These are phyloP conservation scores for Oryctes rhinoceros DNA, from an alignment of 1,140 invertebrate genomes.

Conservation along the genomic window DNA sequence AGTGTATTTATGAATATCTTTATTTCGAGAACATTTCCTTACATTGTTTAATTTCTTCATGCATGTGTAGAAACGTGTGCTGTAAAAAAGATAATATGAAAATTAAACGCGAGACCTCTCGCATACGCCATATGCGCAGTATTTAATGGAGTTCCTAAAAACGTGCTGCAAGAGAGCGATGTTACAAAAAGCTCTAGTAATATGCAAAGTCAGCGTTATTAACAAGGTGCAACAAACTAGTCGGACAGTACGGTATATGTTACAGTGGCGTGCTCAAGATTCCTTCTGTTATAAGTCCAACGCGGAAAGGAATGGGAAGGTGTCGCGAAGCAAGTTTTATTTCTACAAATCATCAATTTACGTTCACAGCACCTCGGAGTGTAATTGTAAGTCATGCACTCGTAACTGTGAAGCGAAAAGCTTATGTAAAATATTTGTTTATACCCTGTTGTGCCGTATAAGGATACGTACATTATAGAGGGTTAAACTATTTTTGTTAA, in stretches of 20 bases:
- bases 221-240: conserved; percentile 60
- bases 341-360: background rate
- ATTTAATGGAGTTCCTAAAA: conserved; percentile 56
- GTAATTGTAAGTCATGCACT: conserved; percentile 25
- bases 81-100: conserved; percentile 50
- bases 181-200: conserved; percentile 54
- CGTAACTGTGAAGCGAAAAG: background rate
- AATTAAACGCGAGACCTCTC: conserved; percentile 52
- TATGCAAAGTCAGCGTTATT: conserved; percentile 61
- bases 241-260: conserved; percentile 43
- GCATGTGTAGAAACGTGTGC: background rate
- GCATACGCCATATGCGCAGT: conserved; percentile 54
- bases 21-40: too few relatives aligned
- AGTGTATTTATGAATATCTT: background rate
- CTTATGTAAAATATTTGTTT: background rate
- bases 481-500: too few relatives aligned
- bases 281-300: conserved; percentile 12
- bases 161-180: conserved; percentile 49
- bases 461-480: too few relatives aligned
- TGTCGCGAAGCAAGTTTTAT: background rate
- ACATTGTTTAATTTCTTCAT: too few relatives aligned
- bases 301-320: conserved; percentile 21
- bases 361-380: background rate
- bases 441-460: too few relatives aligned
- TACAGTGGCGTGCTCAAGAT: conserved; percentile 48